A percentile compares a stretch with the other conserved stretches of the same genome.
Conservation (phyloP, 37 sponge, comb jelly and placozoan genomes). For the Lycopodina hypogea region DNA sequence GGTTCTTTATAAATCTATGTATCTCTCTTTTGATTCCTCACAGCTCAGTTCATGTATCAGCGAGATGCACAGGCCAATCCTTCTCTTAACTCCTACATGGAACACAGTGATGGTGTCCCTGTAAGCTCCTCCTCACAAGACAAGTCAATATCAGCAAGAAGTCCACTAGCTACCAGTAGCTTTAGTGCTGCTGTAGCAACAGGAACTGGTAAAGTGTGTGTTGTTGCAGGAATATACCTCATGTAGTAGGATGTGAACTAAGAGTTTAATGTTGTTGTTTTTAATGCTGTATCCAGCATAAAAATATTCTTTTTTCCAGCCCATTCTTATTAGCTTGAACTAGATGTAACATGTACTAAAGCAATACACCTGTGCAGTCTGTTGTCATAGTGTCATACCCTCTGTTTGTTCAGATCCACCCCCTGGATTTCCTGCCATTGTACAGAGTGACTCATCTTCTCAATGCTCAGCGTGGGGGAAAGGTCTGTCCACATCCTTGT, state of each 20-base stretch:
- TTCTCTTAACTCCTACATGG: slow-evolving; percentile 53
- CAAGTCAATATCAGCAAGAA: neutral
- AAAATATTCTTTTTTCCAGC: too few species aligned
- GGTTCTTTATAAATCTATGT: too few species aligned
- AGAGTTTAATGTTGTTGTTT: neutral
- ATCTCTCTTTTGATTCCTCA: neutral
- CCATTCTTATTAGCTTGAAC: too few species aligned
- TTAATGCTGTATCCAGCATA: too few species aligned
- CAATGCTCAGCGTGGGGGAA: too few species aligned
- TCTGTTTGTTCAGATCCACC: neutral
- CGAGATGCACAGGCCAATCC: slow-evolving; percentile 29
- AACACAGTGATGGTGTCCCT: neutral
- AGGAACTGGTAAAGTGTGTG: neutral
- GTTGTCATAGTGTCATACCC: neutral
- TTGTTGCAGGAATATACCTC: neutral
- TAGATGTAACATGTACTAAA: too few species aligned
- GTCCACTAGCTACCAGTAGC: slow-evolving; percentile 14
- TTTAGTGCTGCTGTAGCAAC: slow-evolving; percentile 11
- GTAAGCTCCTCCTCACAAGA: neutral
- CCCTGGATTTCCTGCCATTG: neutral
- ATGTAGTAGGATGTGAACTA: neutral
- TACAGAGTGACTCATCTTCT: too few species aligned
- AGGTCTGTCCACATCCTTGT: too few species aligned
- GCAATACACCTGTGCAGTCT: neutral
- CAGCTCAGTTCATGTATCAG: slow-evolving; percentile 74